phyloP scores from a whole-genome alignment of 2,888 invertebrate species.

The Tachystola acroxantha region DNA sequence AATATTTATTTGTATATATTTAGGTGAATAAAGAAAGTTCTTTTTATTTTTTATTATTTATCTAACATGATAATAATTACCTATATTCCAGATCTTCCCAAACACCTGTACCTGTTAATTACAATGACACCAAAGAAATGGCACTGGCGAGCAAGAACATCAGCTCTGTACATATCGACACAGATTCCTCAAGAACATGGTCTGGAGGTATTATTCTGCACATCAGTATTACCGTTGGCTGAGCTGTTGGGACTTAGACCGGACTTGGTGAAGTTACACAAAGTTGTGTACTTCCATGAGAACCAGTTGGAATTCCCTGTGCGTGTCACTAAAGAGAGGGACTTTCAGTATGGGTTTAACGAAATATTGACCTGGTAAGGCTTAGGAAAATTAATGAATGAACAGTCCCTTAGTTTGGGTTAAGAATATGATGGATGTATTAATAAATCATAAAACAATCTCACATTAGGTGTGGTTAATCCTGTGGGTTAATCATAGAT shows the following conservation, averaged over 20 bases:
- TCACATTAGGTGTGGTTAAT: too few relatives aligned
- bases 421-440: too few relatives aligned
- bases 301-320: constrained; percentile 87
- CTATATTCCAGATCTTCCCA: constrained; percentile 10
- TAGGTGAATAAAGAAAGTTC: too few relatives aligned
- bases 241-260: constrained; percentile 83
- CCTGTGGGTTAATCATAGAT: too few relatives aligned
- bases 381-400: background rate
- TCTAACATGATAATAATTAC: too few relatives aligned
- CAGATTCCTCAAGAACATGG: constrained; percentile 70
- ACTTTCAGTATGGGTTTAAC: constrained; percentile 87
- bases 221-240: constrained; percentile 83
- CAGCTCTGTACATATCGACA: constrained; percentile 80
- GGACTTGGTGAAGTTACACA: constrained; percentile 76
- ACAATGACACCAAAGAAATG: constrained; percentile 85
- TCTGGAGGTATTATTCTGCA: constrained; percentile 80
- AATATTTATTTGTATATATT: too few relatives aligned
- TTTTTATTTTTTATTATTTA: too few relatives aligned
- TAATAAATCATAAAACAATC: too few relatives aligned
- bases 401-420: too few relatives aligned
- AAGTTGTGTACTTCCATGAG: constrained; percentile 87
- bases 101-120: constrained; percentile 48
- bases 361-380: constrained; percentile 44
- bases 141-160: constrained; percentile 86
- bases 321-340: constrained; percentile 80